phyloP scores from a whole-genome alignment of 2,113 vertebrate species.

The Lepisosteus oculatus region DNA sequence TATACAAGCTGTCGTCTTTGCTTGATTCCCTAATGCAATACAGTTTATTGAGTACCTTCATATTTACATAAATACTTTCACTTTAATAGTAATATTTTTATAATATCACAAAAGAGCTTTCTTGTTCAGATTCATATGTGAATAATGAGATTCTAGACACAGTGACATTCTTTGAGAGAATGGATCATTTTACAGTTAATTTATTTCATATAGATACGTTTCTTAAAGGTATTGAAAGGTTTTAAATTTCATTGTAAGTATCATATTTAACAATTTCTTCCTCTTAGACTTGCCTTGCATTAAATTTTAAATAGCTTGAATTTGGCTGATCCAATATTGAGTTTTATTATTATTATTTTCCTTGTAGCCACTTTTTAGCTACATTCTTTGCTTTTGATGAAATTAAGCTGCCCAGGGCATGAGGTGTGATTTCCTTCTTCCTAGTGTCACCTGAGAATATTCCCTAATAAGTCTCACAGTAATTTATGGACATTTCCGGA shows the following conservation, averaged over 20 bases:
- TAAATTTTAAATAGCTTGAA: conserved; percentile 74
- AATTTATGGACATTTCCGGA: no score
- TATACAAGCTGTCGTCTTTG: conserved; percentile 44
- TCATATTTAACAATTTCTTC: conserved; percentile 74
- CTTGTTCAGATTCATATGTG: conserved; percentile 78
- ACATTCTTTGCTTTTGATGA: conserved; percentile 55
- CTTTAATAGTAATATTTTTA: conserved; percentile 66
- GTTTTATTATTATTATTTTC: conserved; percentile 68
- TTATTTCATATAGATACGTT: conserved; percentile 79
- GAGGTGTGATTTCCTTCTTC: not conserved
- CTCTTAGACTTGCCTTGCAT: conserved; percentile 62
- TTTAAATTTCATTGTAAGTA: conserved; percentile 77
- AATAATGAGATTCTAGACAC: conserved; percentile 84
- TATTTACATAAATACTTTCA: conserved; percentile 78
- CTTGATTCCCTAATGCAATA: conserved; percentile 54
- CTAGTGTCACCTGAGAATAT: no score
- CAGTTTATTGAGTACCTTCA: conserved; percentile 77
- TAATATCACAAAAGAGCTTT: conserved; percentile 72
- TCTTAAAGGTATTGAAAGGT: conserved; percentile 79
- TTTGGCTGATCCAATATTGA: conserved; percentile 75
- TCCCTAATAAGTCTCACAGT: no score
- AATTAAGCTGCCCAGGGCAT: conserved; percentile 39
- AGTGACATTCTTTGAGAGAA: conserved; percentile 77
- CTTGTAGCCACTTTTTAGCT: conserved; percentile 63
- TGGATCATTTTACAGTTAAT: conserved; percentile 76